A percentile compares a stretch with the other conserved stretches of the same genome.
These are phyloP conservation scores for Coremacera marginata DNA, from an alignment of 2,888 invertebrate species.

Conservation along the genomic window DNA sequence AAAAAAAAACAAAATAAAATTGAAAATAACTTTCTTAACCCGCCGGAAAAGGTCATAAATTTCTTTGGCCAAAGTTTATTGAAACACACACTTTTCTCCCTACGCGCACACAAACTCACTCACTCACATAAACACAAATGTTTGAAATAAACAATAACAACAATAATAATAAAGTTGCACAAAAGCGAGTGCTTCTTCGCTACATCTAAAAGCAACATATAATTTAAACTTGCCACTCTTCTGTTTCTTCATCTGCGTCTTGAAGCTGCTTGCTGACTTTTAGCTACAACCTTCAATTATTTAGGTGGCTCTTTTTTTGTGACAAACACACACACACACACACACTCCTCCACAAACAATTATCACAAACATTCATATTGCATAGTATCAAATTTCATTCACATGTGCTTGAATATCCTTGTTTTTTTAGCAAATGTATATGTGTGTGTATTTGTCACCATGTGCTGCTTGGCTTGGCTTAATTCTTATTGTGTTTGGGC, in stretches of 20 bases:
- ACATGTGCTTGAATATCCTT: conserved; percentile 1
- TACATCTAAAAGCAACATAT: conserved; percentile 24
- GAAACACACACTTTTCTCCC: conserved; percentile 15
- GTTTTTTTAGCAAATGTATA: neutral
- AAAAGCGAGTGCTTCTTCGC: conserved; percentile 12
- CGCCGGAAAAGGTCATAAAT: conserved; percentile 28
- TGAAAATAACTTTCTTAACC: conserved; percentile 7
- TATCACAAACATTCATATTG: conserved; percentile 23
- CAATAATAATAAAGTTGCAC: conserved; percentile 33
- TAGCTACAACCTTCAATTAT: neutral
- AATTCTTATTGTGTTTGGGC: conserved; percentile 36
- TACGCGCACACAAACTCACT: neutral
- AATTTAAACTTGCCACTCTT: conserved; percentile 18
- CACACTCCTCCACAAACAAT: conserved; percentile 26
- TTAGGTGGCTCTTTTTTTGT: neutral
- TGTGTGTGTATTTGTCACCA: neutral
- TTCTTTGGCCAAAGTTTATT: conserved; percentile 27
- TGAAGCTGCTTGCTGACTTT: neutral
- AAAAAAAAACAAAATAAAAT: neutral
- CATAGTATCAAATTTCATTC: conserved; percentile 42
- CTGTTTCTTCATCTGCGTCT: neutral
- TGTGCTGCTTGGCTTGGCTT: conserved; percentile 11
- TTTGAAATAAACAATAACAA: conserved; percentile 12
- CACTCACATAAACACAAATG: conserved; percentile 3
- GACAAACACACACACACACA: neutral